Base-by-base conservation (phyloP, 2,888 invertebrate genomes). In the Venustoraphidia nigricollis region DNA sequence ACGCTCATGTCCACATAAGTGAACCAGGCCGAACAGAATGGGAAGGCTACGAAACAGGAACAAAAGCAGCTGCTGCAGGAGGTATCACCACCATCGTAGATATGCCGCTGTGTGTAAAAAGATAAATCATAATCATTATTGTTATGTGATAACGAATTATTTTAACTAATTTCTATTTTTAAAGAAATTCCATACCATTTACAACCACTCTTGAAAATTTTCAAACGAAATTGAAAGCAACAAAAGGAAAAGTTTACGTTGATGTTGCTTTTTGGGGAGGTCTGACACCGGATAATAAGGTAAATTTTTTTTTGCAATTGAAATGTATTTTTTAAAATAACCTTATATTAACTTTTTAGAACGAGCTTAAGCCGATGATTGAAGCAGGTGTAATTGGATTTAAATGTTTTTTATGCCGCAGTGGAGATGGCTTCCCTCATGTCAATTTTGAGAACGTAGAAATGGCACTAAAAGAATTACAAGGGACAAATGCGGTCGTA, bases 231-330 rank as follows among this genome's bases (percentile, higher is more conserved):
- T 69, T 75, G 2, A 56, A 64, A 9, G 70, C 74, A 3, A 81
- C 84, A 0, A 62, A 67, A 38, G 75, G 71, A 2, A 64, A 67
- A 54, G 68, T 77, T 27, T 80, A 70, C 54, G 76, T 83, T 0
- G 83, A 85, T 59, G 77, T 84, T 41, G 84, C 76, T 3, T 83
- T 84, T 63, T 85, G 84, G 84, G 84, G 83, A n/a, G 84, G 83
- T n/a, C 72, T 84, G 1, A 71, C 82, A 44, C 80, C 79, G 1
- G 77, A 72, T 50, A 84, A 83, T 62, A 64, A 74, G 61, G 77
- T 77, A 61, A 57, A 54, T n/a, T n/a, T 10, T 11, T 27, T 14
- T 41, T 11, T 40, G 17, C 4, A 17, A 4, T 17, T 17, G 4
- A 17, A 17, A 17, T 17, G 17, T 17, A 17, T 17, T 17, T 27